Evolutionary conservation across 1,140 invertebrate species (phyloP).

Genomic region (Euborellia annulipes): DNA sequence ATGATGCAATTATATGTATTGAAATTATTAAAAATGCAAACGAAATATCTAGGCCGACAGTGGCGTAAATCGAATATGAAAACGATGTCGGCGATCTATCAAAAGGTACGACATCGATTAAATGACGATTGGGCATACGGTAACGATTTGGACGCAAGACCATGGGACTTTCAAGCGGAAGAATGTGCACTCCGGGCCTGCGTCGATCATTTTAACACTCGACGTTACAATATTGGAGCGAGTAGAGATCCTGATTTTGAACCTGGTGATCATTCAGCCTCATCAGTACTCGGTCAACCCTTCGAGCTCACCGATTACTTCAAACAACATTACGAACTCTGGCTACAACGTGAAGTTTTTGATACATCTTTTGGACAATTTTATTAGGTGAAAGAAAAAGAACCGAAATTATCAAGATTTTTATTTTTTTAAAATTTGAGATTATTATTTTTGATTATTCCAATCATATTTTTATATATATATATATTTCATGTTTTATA

Average conservation of each 20-base stretch:
- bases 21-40: conserved; percentile 98
- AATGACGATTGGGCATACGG: conserved; percentile 99
- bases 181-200: conserved; percentile 85
- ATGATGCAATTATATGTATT: conserved; percentile 98
- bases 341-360: conserved; percentile 95
- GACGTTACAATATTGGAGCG: conserved; percentile 47
- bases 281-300: conserved; percentile 58
- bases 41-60: conserved; percentile 94
- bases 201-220: conserved; percentile 89
- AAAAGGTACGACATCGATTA: conserved; percentile 84
- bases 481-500: no score
- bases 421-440: no score
- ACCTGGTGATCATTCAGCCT: conserved; percentile 71
- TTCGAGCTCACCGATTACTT: conserved; percentile 87
- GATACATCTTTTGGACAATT: conserved; percentile 34
- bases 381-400: not conserved
- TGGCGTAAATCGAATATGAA: conserved; percentile 99
- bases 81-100: conserved; percentile 97
- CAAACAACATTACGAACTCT: conserved; percentile 88
- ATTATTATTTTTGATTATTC: no score
- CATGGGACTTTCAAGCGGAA: conserved; percentile 98
- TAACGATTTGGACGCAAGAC: conserved; percentile 92
- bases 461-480: no score
- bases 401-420: no score
- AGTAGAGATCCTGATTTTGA: conserved; percentile 50